Base-by-base conservation (phyloP, 2,797 vertebrate species). In the Pogonophryne albipinna region DNA sequence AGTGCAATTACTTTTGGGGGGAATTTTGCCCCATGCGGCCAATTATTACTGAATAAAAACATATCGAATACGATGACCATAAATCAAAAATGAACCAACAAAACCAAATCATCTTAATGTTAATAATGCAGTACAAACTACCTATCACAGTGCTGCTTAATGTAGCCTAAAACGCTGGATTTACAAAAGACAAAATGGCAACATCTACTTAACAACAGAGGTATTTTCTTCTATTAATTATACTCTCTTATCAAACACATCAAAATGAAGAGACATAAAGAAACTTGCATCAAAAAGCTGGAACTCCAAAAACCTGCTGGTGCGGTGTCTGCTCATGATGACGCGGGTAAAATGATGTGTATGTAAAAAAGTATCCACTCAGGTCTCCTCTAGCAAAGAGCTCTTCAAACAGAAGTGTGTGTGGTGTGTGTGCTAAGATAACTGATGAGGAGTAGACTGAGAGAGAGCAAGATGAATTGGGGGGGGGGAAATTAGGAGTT, bases 271-370 rank as follows among this genome's bases (percentile, higher is more conserved):
- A 23, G 2, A 82, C 66, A 55, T 1, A 0, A 70, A 57, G 2
- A 59, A 60, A 92, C 92, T 89, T 92, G 93, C 92, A 87, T 70
- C 80, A 46, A 93, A 92, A 81, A 95, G 80, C 49, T 86, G 79
- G 64, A 88, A 80, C 82, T 90, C 79, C 85, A 88, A 44, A 52
- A 90, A 76, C 9, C 79, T 79, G 63, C 61, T 79, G 73, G 20
- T 76, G 77, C 75, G 78, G 41, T 82, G 84, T 68, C 85, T 85
- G 70, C 59, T 92, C 92, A 93, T 92, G 75, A 4, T 92, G 85
- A 71, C 58, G 5, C 41, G 4, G 13, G 65, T 60, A 27, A 66
- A 80, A 64, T 59, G 7, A 17, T 17, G 23, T 38, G 55, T 49
- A 50, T 53, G 31, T 59, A 63, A 58, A 71, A 71, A 66, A 68